A percentile compares a stretch with the other conserved stretches of the same genome.
These are phyloP conservation scores for Pristionchus maxplancki DNA, from an alignment of 2,888 invertebrate genomes.

Conservation along the genomic window DNA sequence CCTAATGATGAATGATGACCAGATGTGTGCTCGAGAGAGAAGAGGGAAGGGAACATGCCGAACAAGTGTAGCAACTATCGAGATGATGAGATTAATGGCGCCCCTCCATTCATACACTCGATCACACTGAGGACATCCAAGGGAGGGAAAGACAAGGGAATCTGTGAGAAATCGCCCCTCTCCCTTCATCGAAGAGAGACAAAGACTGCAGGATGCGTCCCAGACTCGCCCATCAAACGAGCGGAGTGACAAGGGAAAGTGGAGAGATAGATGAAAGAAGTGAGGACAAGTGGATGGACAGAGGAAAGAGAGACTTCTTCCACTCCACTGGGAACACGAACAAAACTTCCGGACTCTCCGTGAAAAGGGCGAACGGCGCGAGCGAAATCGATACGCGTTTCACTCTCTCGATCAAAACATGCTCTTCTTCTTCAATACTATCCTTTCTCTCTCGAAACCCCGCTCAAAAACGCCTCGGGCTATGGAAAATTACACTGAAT, in stretches of 20 bases:
- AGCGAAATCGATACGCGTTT: background rate
- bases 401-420: conserved; percentile 5
- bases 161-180: background rate
- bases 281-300: background rate
- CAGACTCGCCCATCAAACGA: background rate
- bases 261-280: background rate
- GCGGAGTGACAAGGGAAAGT: background rate
- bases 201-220: background rate
- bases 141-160: background rate
- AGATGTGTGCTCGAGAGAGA: background rate
- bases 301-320: background rate
- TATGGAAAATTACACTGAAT: background rate
- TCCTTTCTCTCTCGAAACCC: background rate
- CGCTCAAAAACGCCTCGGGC: conserved; percentile 7
- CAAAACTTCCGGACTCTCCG: conserved; percentile 9
- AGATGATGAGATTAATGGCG: background rate
- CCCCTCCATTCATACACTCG: background rate
- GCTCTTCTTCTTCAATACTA: conserved; percentile 11
- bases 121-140: background rate
- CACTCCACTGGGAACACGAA: conserved; percentile 3
- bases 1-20: conserved; percentile 42
- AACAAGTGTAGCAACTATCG: conserved; percentile 39
- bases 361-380: background rate
- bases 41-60: background rate
- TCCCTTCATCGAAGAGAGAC: background rate